Conservation (phyloP, 2,888 invertebrate genomes). For the Xanthia togata region DNA sequence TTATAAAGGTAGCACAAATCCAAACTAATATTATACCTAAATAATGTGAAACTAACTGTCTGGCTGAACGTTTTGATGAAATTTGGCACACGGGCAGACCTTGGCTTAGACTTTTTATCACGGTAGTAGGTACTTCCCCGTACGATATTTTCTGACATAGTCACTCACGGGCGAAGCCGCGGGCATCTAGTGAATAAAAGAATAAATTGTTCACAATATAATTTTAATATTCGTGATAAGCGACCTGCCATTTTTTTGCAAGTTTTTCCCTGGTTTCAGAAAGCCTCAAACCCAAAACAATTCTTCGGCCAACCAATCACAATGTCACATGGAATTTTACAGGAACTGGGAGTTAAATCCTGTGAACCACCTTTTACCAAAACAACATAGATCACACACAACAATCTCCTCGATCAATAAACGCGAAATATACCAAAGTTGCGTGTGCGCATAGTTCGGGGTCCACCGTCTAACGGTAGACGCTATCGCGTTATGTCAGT, state of each 20-base stretch:
- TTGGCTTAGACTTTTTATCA: too few species aligned
- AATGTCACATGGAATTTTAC: background rate
- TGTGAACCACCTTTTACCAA: background rate
- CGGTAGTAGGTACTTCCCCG: too few species aligned
- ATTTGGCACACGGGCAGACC: too few species aligned
- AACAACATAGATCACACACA: constrained; percentile 31
- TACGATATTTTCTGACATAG: too few species aligned
- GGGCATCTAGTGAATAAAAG: too few species aligned
- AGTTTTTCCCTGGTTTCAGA: background rate
- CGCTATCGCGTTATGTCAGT: constrained; percentile 46
- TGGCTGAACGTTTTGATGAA: too few species aligned
- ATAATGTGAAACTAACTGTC: too few species aligned
- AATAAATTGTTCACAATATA: too few species aligned
- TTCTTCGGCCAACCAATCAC: background rate
- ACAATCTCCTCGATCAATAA: constrained; percentile 33
- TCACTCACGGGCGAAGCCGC: too few species aligned
- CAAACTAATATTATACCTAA: too few species aligned
- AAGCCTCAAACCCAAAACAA: background rate
- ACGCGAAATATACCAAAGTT: constrained; percentile 22
- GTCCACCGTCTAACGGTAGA: constrained; percentile 27
- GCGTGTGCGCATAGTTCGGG: constrained; percentile 42
- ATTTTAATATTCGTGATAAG: too few species aligned
- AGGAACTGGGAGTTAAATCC: background rate
- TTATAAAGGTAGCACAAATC: background rate
- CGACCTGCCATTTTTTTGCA: background rate